Conservation (phyloP, 2,888 invertebrate genomes). For the Ichneumoninae sp. region DNA sequence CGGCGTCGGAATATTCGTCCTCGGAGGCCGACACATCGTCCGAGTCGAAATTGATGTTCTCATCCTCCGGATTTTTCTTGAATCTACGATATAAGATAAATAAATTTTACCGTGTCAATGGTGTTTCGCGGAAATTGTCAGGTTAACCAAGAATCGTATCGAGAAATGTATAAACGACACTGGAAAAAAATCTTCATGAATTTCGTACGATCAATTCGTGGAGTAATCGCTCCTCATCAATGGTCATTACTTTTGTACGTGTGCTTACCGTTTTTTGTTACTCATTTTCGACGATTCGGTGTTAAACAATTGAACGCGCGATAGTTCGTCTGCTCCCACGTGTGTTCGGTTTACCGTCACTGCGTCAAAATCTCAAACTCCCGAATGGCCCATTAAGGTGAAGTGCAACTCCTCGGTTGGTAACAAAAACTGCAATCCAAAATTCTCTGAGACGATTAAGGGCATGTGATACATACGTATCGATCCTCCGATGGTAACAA, state of each 20-base stretch:
- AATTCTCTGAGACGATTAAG: too few species aligned
- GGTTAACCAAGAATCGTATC: background rate
- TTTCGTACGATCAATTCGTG: background rate
- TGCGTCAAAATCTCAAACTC: too few species aligned
- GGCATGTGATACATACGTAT: too few species aligned
- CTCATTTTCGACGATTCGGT: constrained; percentile 50
- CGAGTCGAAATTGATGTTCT: constrained; percentile 83
- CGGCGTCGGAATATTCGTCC: constrained; percentile 89
- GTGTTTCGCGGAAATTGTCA: background rate
- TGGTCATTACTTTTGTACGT: background rate
- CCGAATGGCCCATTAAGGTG: too few species aligned
- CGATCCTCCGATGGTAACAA: too few species aligned
- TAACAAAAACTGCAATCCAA: too few species aligned
- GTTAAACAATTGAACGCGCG: constrained; percentile 11
- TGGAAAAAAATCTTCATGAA: background rate
- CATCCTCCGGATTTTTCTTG: constrained; percentile 43
- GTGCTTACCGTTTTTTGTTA: constrained; percentile 58
- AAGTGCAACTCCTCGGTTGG: too few species aligned
- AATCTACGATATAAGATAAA: constrained; percentile 34
- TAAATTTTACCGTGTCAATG: background rate
- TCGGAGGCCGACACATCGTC: constrained; percentile 90
- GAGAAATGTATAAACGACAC: background rate
- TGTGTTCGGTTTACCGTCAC: constrained; percentile 14
- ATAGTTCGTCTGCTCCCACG: constrained; percentile 29
- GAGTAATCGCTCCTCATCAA: background rate